Evolutionary conservation across 1,140 invertebrate species (phyloP).

Genomic region (Zaprionus ornatus): DNA sequence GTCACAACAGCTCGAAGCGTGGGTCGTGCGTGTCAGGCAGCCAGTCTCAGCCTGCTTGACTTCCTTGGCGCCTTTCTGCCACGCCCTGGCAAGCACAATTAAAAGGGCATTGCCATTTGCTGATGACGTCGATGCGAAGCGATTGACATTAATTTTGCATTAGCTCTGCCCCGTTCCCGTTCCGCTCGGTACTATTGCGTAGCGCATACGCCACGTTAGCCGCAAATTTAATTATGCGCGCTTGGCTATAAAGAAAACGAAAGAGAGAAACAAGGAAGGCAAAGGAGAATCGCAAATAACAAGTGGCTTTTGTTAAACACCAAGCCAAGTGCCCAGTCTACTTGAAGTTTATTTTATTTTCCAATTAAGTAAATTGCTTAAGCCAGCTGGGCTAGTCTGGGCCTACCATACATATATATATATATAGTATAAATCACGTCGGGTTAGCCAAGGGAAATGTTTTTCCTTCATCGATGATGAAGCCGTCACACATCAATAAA

Average conservation of each 20-base stretch:
- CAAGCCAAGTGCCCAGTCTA: slow-evolving; percentile 43
- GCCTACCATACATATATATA: background rate
- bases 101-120: slow-evolving; percentile 70
- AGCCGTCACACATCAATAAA: slow-evolving; percentile 38
- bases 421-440: slow-evolving; percentile 33
- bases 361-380: slow-evolving; percentile 78
- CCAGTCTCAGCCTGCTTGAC: background rate
- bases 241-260: slow-evolving; percentile 49
- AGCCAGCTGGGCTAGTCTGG: slow-evolving; percentile 39
- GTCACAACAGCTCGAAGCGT: background rate
- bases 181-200: background rate
- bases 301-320: slow-evolving; percentile 49
- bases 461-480: slow-evolving; percentile 31
- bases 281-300: slow-evolving; percentile 37
- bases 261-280: background rate
- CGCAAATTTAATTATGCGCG: slow-evolving; percentile 71
- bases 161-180: slow-evolving; percentile 26
- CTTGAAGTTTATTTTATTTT: slow-evolving; percentile 68
- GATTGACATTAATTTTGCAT: slow-evolving; percentile 82
- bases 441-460: slow-evolving; percentile 7
- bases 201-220: slow-evolving; percentile 57
- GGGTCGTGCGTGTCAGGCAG: slow-evolving; percentile 12
- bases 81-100: slow-evolving; percentile 54
- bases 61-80: background rate
- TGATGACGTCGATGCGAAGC: slow-evolving; percentile 25